phyloP scores from a whole-genome alignment of 2,113 vertebrate species.

The Otolemur garnettii region DNA sequence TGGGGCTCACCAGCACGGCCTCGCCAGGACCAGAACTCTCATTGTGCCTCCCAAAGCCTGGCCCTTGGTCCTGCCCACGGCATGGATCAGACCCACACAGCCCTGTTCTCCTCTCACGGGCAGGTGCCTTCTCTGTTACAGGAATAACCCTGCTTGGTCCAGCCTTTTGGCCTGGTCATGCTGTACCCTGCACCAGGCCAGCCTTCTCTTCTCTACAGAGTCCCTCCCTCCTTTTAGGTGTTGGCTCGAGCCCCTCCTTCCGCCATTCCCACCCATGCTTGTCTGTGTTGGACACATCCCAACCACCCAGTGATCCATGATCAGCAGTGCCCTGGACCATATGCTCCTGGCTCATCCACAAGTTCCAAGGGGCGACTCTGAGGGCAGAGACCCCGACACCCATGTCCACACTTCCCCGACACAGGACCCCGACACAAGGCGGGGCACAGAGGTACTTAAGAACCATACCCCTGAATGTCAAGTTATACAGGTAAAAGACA shows the following conservation, averaged over 20 bases:
- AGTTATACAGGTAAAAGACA: background rate
- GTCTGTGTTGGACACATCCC: fast-evolving
- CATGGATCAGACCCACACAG: background rate
- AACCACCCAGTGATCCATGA: background rate
- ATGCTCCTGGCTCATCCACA: fast-evolving
- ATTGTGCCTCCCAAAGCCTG: fast-evolving
- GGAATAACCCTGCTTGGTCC: fast-evolving
- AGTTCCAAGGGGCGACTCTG: fast-evolving
- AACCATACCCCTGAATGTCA: background rate
- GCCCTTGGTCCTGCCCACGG: fast-evolving
- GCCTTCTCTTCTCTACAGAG: background rate
- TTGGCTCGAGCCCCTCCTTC: background rate
- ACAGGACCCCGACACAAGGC: fast-evolving
- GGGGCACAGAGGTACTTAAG: fast-evolving
- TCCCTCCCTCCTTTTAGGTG: background rate
- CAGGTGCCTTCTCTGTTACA: fast-evolving
- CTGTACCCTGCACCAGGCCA: fast-evolving
- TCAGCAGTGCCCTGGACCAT: fast-evolving
- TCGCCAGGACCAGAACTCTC: background rate
- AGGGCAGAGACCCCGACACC: fast-evolving
- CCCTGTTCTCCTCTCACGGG: fast-evolving
- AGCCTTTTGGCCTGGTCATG: fast-evolving
- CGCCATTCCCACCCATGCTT: fast-evolving
- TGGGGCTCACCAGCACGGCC: fast-evolving
- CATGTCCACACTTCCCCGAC: fast-evolving